These are phyloP conservation scores for Stenichneumon culpator DNA, from an alignment of 2,888 invertebrate genomes.

Conservation along the genomic window DNA sequence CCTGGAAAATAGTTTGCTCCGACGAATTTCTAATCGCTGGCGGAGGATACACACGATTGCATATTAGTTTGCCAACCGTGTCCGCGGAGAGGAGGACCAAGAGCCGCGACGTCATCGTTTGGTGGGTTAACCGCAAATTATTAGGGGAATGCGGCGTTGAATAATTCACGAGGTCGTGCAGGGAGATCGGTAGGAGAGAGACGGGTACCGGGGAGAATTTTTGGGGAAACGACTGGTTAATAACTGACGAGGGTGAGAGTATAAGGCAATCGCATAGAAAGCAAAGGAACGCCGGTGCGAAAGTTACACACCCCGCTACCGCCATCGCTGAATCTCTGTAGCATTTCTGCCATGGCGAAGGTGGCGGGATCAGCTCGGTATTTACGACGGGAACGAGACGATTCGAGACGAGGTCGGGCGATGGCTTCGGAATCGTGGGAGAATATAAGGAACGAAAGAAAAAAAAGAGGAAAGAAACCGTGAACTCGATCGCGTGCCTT, in stretches of 20 bases:
- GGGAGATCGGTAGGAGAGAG: constrained; percentile 37
- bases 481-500: constrained; percentile 55
- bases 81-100: neutral
- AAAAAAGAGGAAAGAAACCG: constrained; percentile 43
- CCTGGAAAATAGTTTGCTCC: neutral
- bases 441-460: constrained; percentile 25
- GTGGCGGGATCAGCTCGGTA: constrained; percentile 29
- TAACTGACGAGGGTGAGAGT: constrained; percentile 45
- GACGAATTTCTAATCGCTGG: neutral
- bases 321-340: neutral
- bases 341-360: neutral
- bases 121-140: constrained; percentile 62
- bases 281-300: neutral
- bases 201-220: constrained; percentile 47
- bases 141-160: constrained; percentile 53
- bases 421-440: constrained; percentile 38
- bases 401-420: constrained; percentile 8
- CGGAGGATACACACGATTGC: constrained; percentile 2
- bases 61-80: constrained; percentile 8
- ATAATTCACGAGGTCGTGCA: constrained; percentile 61
- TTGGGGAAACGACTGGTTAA: constrained; percentile 61
- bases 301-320: constrained; percentile 14
- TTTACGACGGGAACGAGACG: constrained; percentile 49
- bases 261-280: neutral
- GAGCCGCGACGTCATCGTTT: constrained; percentile 25